Evolutionary conservation across 2,113 vertebrate genomes (phyloP).

Genomic region (Callipepla squamata): DNA sequence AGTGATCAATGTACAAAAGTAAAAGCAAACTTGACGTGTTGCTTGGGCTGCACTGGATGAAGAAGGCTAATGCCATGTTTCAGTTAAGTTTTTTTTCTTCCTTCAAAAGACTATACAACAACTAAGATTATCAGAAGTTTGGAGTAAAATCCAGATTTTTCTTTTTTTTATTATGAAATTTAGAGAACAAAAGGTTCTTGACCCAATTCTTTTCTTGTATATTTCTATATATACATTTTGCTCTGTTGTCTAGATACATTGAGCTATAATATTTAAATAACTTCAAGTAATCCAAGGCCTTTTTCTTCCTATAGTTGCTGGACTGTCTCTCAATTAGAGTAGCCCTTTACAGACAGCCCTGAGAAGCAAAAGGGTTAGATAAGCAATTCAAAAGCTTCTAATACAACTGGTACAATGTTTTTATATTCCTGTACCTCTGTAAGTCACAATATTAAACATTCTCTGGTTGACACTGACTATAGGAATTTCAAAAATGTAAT

Average conservation of each 20-base stretch:
- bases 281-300: neutral
- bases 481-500: neutral
- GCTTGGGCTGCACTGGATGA: neutral
- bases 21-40: neutral
- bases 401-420: neutral
- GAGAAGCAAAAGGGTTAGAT: neutral
- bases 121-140: neutral
- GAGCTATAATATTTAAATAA: neutral
- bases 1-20: neutral
- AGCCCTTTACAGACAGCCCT: neutral
- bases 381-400: neutral
- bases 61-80: neutral
- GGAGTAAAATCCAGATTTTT: neutral
- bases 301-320: neutral
- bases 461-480: neutral
- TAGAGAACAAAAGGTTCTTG: neutral
- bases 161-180: neutral
- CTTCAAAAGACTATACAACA: neutral
- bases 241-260: neutral
- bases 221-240: neutral
- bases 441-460: neutral
- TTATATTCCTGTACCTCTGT: neutral
- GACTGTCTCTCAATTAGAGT: neutral
- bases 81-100: neutral
- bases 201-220: neutral